Base-by-base conservation (phyloP, 2,888 invertebrate species). In the Yponomeuta plumbellus region DNA sequence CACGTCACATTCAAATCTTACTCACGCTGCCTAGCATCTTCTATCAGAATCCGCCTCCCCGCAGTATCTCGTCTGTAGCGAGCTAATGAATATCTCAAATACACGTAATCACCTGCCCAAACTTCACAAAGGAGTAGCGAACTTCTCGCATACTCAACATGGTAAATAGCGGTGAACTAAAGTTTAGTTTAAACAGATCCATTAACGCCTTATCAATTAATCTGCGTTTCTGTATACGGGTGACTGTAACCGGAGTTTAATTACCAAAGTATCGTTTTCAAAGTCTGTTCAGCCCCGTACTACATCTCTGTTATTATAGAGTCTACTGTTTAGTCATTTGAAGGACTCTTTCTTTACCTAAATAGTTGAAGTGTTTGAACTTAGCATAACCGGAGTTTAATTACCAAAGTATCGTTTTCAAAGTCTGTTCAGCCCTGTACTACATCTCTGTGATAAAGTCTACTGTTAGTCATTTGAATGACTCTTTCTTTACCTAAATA, bases 261-360 rank as follows among this genome's bases (percentile, higher is more conserved):
- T 76, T 79, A 11, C n/a, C 11, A 75, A 76, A 78, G 74, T 75
- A 71, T 73, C 76, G 75, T 81, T 77, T 70, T 75, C 71, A 74
- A 76, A 70, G 78, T 75, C 21, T 40, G 13, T 76, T 75, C 71
- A 73, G 70, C 58, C 58, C 70, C 71, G 68, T 70, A 34, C 34
- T 4, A 34, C 8, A 1, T 34, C 34, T 8, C 3, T 34, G 34
- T 34, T 34, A n/a, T n/a, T n/a, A n/a, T n/a, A 34, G n/a, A n/a
- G 26, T 5, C 26, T 26, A 26, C n/a, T n/a, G 26, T 26, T 26
- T 2, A 26, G 34, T 34, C 5, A 34, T 34, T 34, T 1, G 8
- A 34, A 8, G 8, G 34, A 34, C 34, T 8, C 1, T 34, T 34
- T 34, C 1, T 8, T 4, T 8, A 8, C 3, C 34, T 34, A 34